phyloP scores from a whole-genome alignment of 2,888 invertebrate genomes.

The Drosophila nr. fundita region DNA sequence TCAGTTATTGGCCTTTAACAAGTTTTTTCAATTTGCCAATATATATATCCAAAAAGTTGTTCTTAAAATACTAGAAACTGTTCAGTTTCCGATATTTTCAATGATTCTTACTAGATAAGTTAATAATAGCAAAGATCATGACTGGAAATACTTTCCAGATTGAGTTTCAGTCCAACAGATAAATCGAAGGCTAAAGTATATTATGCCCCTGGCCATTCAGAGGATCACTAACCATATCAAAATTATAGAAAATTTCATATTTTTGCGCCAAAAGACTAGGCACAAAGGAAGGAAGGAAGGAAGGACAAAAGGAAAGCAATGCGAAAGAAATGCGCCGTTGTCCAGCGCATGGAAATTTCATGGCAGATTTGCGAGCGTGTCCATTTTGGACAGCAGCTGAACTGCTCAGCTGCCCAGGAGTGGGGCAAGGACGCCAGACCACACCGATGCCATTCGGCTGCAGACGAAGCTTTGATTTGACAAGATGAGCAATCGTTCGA shows the following conservation, averaged over 20 bases:
- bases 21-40: background rate
- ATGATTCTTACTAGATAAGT: background rate
- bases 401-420: constrained; percentile 28
- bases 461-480: constrained; percentile 48
- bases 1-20: background rate
- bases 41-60: background rate
- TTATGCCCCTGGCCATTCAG: constrained; percentile 11
- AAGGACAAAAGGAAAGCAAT: background rate
- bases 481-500: constrained; percentile 34
- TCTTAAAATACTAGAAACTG: background rate
- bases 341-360: constrained; percentile 64
- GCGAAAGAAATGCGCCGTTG: constrained; percentile 45
- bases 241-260: constrained; percentile 34
- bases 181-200: background rate
- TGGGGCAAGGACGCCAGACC: background rate
- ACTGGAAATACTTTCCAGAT: background rate
- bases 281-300: background rate
- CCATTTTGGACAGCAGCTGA: constrained; percentile 58
- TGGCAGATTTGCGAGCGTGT: constrained; percentile 69
- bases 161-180: background rate
- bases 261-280: constrained; percentile 24
- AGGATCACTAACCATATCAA: constrained; percentile 25
- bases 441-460: constrained; percentile 1
- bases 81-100: background rate
- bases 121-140: background rate